Evolutionary conservation across 2,113 vertebrate genomes (phyloP).

Genomic region (Barnardius zonarius): DNA sequence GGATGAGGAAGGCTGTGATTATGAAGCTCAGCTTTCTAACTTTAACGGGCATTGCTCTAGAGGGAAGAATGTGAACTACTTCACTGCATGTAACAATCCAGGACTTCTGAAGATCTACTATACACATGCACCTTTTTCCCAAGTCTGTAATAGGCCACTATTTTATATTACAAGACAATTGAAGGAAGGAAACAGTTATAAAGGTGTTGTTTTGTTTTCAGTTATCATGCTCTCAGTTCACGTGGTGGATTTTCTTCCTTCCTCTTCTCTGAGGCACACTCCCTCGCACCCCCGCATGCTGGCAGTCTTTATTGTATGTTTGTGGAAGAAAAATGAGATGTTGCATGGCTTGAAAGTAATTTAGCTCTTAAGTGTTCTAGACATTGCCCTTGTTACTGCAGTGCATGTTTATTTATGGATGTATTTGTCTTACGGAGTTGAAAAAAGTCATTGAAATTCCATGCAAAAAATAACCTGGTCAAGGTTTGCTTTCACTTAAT

Average conservation of each 20-base stretch:
- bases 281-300: background rate
- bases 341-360: conserved; percentile 7
- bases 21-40: background rate
- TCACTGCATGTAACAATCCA: background rate
- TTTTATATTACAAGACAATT: background rate
- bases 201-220: background rate
- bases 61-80: background rate
- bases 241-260: background rate
- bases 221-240: background rate
- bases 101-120: background rate
- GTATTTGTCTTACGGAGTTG: background rate
- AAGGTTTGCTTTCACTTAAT: conserved; percentile 8
- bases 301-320: background rate
- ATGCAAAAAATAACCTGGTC: background rate
- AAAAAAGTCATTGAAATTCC: conserved; percentile 20
- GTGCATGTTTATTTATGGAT: conserved; percentile 31
- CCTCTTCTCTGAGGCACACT: background rate
- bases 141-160: background rate
- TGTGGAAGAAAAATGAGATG: background rate
- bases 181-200: background rate
- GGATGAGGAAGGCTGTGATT: background rate
- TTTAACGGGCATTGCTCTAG: background rate
- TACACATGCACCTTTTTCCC: background rate
- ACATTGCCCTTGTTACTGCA: background rate
- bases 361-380: conserved; percentile 38